Percentiles rank a stretch among this genome's conserved stretches.
Conservation (phyloP, 2,888 invertebrate genomes). For the Drosophila antonietae region DNA sequence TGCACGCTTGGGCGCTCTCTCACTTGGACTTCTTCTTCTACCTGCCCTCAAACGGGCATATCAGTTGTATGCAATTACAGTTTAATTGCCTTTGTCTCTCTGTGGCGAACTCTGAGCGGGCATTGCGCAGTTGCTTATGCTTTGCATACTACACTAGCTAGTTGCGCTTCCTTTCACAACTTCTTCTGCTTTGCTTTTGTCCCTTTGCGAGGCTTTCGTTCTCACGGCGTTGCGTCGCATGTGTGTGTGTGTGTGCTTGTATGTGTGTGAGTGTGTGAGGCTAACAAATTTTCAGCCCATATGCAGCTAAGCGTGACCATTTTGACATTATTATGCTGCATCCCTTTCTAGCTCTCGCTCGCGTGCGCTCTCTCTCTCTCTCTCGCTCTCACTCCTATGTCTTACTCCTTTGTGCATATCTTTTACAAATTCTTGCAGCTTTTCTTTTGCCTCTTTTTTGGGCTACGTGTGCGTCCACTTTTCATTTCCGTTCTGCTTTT, state of each 20-base stretch:
- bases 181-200: slow-evolving; percentile 5
- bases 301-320: slow-evolving; percentile 73
- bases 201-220: slow-evolving; percentile 40
- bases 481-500: slow-evolving; percentile 67
- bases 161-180: neutral
- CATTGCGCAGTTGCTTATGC: neutral
- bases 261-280: neutral
- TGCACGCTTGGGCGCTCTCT: slow-evolving; percentile 51
- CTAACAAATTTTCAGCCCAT: slow-evolving; percentile 45
- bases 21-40: neutral
- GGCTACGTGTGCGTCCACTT: slow-evolving; percentile 64
- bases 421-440: neutral
- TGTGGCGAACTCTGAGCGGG: neutral
- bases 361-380: neutral
- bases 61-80: neutral
- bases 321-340: slow-evolving; percentile 58
- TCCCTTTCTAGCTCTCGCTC: neutral
- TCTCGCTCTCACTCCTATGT: neutral
- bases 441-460: neutral
- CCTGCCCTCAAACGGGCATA: neutral
- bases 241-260: neutral
- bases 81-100: neutral
- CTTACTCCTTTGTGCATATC: neutral
- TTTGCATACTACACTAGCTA: neutral
- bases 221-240: slow-evolving; percentile 42